Evolutionary conservation across 2,113 vertebrate genomes (phyloP).

Genomic region (Hippocampus zosterae): DNA sequence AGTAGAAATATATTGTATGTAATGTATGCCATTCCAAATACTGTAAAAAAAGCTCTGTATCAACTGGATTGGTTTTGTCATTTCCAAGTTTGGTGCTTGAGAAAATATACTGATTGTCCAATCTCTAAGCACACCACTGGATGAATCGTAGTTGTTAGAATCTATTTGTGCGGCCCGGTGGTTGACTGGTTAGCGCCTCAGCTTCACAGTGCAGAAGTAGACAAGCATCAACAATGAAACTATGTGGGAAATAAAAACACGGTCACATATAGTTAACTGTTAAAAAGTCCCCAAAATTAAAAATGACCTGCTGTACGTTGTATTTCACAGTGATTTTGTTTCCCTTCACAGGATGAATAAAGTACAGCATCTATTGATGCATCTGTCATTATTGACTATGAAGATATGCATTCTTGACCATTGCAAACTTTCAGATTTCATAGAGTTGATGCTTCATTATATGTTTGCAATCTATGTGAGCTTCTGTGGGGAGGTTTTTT

Average conservation of each 20-base stretch:
- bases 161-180: too few species aligned
- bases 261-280: not conserved
- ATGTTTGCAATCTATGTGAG: not conserved
- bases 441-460: slow-evolving; percentile 12
- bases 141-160: too few species aligned
- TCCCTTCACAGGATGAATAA: too few species aligned
- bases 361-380: too few species aligned
- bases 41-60: not conserved
- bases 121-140: too few species aligned
- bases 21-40: not conserved
- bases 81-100: too few species aligned
- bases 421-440: not conserved
- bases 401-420: too few species aligned
- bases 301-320: not conserved
- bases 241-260: slow-evolving; percentile 2
- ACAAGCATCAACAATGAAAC: slow-evolving; percentile 23
- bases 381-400: too few species aligned
- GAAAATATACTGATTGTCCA: too few species aligned
- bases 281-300: slow-evolving; percentile 6
- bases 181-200: too few species aligned
- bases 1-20: too few species aligned
- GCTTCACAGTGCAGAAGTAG: slow-evolving; percentile 16
- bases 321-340: not conserved
- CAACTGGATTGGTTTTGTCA: not conserved
- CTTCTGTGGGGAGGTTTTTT: too few species aligned